A percentile compares a stretch with the other conserved stretches of the same genome.
These are phyloP conservation scores for Eulemur mongoz DNA, from an alignment of 2,797 vertebrate genomes.

Conservation along the genomic window DNA sequence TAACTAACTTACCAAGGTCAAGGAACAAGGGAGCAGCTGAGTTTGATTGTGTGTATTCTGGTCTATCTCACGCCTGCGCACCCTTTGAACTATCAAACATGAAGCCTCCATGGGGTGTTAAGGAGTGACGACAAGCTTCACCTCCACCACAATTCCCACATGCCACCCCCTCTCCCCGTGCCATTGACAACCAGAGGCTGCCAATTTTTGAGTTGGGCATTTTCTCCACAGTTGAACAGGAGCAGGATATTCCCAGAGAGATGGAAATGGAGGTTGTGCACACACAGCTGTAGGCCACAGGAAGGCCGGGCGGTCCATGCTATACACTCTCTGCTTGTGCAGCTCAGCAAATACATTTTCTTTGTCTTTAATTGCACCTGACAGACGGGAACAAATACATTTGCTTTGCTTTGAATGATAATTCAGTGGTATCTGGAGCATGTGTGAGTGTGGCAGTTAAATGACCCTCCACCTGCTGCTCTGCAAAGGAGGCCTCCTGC, in stretches of 20 bases:
- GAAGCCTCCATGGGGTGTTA: fast-evolving
- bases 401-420: background rate
- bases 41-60: fast-evolving
- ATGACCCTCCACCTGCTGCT: background rate
- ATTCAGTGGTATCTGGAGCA: background rate
- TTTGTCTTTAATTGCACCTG: background rate
- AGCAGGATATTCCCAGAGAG: background rate
- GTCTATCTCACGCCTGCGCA: fast-evolving
- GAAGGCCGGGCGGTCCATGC: background rate
- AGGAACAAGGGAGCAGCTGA: no score
- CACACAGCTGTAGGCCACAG: fast-evolving
- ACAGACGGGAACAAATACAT: background rate
- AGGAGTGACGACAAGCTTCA: background rate
- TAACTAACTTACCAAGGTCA: background rate
- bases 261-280: background rate
- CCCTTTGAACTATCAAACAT: fast-evolving
- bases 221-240: background rate
- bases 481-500: background rate
- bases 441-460: no score
- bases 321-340: background rate
- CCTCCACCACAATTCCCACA: fast-evolving
- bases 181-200: fast-evolving
- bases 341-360: background rate
- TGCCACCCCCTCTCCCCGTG: fast-evolving
- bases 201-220: no score